Base-by-base conservation (phyloP, 2,797 vertebrate genomes). In the Tangara arthus region DNA sequence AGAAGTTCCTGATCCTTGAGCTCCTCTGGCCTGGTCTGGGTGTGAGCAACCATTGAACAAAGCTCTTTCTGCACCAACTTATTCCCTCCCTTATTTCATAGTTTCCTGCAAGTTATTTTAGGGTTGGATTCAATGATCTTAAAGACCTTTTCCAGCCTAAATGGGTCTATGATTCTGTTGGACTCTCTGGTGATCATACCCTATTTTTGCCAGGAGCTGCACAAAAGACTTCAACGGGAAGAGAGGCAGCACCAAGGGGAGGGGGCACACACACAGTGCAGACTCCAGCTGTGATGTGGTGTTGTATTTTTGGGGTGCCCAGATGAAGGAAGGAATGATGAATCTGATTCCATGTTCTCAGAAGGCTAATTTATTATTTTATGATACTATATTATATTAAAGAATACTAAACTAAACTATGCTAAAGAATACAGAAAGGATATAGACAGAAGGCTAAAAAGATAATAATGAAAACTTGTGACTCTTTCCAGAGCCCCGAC, bases 81-180 rank as follows among this genome's bases (percentile, higher is more conserved):
- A 26, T 56, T 65, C 11, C 14, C 15, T 15, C 9, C 7, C 9
- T 20, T 19, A n/a, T 18, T 37, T 27, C 19, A 11, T 23, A 12
- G 3, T 59, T 70, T 66, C 50, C 32, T 66, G 21, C 0, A 8
- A 64, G 59, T 20, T 80, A 37, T 42, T 73, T 80, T 41, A 47
- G 1, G 3, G 5, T 49, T 86, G 42, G 11, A 52, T 2, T 76
- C 1, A 0, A 27, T 53, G 27, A n/a, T 10, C 17, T 63, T n/a
- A 41, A 61, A 59, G 10, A 19, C 19, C 5, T 70, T 89, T 72
- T 76, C 46, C 30, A 72, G 32, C 17, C 24, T n/a, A 55, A 73
- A 37, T 28, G 2, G 32, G 61, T 73, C 41, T 34, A 3, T 47
- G 7, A 37, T 28, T 24, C 23, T 61, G 0, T 34, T 26, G 28